Conservation (phyloP, 2,888 invertebrate genomes). For the Cryptosula pallasiana region DNA sequence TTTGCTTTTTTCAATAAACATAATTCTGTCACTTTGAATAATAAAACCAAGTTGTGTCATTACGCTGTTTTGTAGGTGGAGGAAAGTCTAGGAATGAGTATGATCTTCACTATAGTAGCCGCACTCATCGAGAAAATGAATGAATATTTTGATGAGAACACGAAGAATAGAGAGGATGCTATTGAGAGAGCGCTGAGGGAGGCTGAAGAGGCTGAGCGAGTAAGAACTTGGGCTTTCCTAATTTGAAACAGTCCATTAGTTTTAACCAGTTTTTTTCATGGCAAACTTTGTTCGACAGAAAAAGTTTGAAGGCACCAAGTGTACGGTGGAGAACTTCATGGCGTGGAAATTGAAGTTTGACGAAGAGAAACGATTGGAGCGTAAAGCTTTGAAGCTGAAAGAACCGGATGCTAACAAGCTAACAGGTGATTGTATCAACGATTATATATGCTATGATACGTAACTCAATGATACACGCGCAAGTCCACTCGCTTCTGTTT, state of each 20-base stretch:
- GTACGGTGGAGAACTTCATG: conserved; percentile 89
- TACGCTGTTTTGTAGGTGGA: conserved; percentile 61
- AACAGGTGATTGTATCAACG: conserved; percentile 59
- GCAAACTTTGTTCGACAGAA: conserved; percentile 62
- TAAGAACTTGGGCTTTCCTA: conserved; percentile 49
- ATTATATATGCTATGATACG: too few relatives aligned
- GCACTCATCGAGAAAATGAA: conserved; percentile 86
- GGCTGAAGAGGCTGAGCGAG: conserved; percentile 81
- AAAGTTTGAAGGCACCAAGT: conserved; percentile 90
- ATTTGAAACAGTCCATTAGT: too few relatives aligned
- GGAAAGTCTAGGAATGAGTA: conserved; percentile 92
- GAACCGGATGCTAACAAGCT: conserved; percentile 67
- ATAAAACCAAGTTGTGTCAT: too few relatives aligned
- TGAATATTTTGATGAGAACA: conserved; percentile 68
- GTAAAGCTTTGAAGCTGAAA: conserved; percentile 22
- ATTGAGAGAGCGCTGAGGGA: conserved; percentile 65
- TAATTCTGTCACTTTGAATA: too few relatives aligned
- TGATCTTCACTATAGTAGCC: conserved; percentile 92
- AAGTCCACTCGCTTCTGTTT: too few relatives aligned
- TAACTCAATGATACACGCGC: too few relatives aligned
- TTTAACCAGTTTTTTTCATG: too few relatives aligned
- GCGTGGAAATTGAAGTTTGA: conserved; percentile 92
- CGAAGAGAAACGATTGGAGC: conserved; percentile 51
- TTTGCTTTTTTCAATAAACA: too few relatives aligned
- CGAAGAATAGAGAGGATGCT: conserved; percentile 67